These are phyloP conservation scores for Drosophila parthenogenetica DNA, from an alignment of 2,888 invertebrate species.

Conservation along the genomic window DNA sequence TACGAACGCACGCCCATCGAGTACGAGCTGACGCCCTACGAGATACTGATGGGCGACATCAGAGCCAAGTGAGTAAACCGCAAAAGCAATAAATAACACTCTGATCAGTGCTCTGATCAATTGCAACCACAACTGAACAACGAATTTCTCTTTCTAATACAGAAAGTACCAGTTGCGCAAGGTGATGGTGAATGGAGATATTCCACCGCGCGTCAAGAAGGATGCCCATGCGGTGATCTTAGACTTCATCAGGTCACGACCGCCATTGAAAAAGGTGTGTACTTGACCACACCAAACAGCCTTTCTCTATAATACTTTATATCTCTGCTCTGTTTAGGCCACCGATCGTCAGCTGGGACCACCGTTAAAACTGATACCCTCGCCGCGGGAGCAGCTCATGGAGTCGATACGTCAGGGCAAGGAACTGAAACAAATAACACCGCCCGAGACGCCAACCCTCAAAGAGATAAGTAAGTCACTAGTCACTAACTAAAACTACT, in stretches of 20 bases:
- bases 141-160: constrained; percentile 49
- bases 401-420: constrained; percentile 93
- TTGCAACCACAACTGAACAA: constrained; percentile 33
- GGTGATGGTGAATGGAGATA: constrained; percentile 92
- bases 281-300: neutral
- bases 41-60: constrained; percentile 98
- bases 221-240: constrained; percentile 98
- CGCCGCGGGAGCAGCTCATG: constrained; percentile 93
- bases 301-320: constrained; percentile 1
- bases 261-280: constrained; percentile 94
- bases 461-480: constrained; percentile 86
- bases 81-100: neutral
- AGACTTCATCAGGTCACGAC: constrained; percentile 98
- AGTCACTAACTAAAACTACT: neutral
- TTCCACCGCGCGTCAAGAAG: constrained; percentile 94
- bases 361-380: constrained; percentile 90
- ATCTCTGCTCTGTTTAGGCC: constrained; percentile 86
- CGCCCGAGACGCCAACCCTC: constrained; percentile 85
- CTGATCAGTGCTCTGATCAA: constrained; percentile 1
- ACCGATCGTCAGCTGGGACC: constrained; percentile 93
- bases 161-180: constrained; percentile 94
- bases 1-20: constrained; percentile 92
- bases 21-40: constrained; percentile 97
- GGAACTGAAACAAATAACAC: constrained; percentile 87
- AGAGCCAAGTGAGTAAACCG: constrained; percentile 88